Conservation (phyloP, 2,113 vertebrate genomes). For the Tauraco erythrolophus region DNA sequence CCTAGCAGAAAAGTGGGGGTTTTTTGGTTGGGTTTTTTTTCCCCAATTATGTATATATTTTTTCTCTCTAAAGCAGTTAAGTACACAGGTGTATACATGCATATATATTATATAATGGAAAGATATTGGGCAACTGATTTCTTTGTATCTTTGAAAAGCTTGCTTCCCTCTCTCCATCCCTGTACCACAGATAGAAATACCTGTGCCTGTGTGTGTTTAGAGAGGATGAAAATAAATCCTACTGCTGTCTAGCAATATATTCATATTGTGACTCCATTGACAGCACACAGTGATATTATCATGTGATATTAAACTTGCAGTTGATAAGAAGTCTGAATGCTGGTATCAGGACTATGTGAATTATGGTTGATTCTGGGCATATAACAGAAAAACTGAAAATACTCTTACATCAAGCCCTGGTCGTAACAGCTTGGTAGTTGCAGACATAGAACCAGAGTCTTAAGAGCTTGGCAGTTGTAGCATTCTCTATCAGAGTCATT, state of each 20-base stretch:
- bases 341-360: not conserved
- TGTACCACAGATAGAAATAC: not conserved
- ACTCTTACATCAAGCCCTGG: not conserved
- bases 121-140: not conserved
- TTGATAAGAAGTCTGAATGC: constrained; percentile 12
- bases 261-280: constrained; percentile 10
- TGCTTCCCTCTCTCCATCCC: not conserved
- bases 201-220: not conserved
- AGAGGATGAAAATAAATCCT: constrained; percentile 13
- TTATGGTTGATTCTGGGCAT: not conserved
- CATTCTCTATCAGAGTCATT: not conserved
- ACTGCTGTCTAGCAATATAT: not conserved
- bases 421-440: not conserved
- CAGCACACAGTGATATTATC: constrained; percentile 1
- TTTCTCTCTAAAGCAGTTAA: not conserved
- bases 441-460: not conserved
- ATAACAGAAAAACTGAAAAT: constrained; percentile 20
- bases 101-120: not conserved
- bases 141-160: not conserved
- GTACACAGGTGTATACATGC: not conserved
- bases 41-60: not conserved
- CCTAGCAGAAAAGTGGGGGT: not conserved
- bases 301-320: not conserved
- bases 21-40: not conserved
- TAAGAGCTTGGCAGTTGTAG: not conserved